Base-by-base conservation (phyloP, 2,113 vertebrate genomes). In the Oncorhynchus masou region DNA sequence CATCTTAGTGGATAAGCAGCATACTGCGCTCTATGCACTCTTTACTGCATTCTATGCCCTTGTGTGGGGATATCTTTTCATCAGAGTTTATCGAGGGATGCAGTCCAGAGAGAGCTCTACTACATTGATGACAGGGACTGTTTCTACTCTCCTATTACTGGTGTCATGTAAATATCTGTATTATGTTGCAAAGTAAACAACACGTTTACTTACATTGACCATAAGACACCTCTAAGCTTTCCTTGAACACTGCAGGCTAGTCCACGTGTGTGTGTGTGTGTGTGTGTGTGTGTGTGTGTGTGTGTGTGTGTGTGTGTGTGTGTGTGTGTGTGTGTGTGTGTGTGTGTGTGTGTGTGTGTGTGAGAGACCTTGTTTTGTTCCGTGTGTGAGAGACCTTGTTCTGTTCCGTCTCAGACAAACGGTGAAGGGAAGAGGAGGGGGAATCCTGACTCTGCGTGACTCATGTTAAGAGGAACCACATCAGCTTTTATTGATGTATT, bases 51-150 rank as follows among this genome's bases (percentile, higher is more conserved):
- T 45, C 73, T 57, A 22, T 39, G n/a, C 39, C 39, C 39, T 9
- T 45, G 39, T 45, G 39, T 45, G 39, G 57, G 54, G 75, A 74
- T 85, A 78, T 76, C 48, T 83, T 86, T 81, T 76, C 39, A 86
- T 83, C 80, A 45, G 9, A 48, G 64, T 59, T 76, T 5, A 29
- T 19, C 27, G 48, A 7, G 12, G 45, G 39, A 59, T 8, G 1
- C 5, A 3, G 2, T 45, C 9, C 9, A 45, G 9, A 45, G 39
- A 39, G 7, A 11, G 39, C 39, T 45, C 9, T 45, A 11, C 9
- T 45, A 45, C 39, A 45, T 45, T 73, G 60, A 71, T 29, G 22
- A 39, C 64, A 48, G 51, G 15, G 24, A 13, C 72, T 65, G 64
- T 45, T 45, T 45, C 39, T 74, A 15, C 12, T n/a, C 54, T 54